phyloP scores from a whole-genome alignment of 2,113 vertebrate species.

The Centropristis striata region DNA sequence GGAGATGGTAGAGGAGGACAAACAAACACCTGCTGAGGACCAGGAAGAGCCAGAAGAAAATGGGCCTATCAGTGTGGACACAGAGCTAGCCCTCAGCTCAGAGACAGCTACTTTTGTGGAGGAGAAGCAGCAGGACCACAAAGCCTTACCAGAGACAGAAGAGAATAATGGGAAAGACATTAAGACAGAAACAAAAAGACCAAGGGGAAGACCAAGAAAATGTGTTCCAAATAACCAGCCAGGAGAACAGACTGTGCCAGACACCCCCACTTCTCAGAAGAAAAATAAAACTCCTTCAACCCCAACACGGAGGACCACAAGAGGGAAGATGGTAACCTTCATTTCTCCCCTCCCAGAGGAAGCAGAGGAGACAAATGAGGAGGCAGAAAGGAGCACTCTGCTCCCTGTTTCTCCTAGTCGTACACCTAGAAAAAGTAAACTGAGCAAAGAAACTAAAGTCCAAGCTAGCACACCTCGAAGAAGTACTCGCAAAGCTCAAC shows the following conservation, averaged over 20 bases:
- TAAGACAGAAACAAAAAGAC: conserved; percentile 7
- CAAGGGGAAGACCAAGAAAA: background rate
- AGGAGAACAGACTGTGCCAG: conserved; percentile 31
- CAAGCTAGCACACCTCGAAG: conserved; percentile 58
- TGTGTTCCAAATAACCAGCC: conserved; percentile 1
- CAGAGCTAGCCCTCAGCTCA: background rate
- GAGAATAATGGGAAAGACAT: background rate
- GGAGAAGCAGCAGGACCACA: background rate
- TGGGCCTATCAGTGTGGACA: background rate
- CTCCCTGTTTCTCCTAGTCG: conserved; percentile 65
- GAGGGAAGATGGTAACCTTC: conserved; percentile 73
- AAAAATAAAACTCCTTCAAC: conserved; percentile 64
- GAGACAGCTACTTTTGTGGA: background rate
- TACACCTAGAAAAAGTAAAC: conserved; percentile 64
- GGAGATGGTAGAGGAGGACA: background rate
- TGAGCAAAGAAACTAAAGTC: conserved; percentile 32
- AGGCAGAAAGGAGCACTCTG: conserved; percentile 51
- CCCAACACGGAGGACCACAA: conserved; percentile 81
- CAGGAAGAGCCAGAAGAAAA: conserved; percentile 47
- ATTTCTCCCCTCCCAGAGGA: conserved; percentile 65
- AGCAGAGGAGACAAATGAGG: conserved; percentile 67
- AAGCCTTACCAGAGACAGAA: background rate
- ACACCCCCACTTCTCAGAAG: conserved; percentile 41
- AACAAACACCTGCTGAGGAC: conserved; percentile 11
- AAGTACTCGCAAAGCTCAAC: conserved; percentile 59